Evolutionary conservation across 2,888 invertebrate species (phyloP).

Genomic region (Tuta absoluta): DNA sequence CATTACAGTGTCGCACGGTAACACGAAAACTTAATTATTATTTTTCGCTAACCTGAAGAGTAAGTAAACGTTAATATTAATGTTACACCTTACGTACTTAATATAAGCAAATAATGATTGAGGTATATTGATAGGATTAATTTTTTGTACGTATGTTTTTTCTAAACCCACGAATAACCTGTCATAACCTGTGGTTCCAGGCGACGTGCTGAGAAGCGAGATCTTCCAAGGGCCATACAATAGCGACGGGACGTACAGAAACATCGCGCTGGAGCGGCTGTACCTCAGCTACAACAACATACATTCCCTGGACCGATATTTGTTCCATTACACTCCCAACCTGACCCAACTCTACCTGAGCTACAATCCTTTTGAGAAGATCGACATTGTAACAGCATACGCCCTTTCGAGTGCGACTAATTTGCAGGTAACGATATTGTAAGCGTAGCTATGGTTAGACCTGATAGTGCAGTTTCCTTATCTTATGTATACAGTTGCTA

Average conservation of each 20-base stretch:
- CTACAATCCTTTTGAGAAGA: conserved; percentile 82
- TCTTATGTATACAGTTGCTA: neutral
- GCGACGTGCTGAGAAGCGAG: conserved; percentile 82
- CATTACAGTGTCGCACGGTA: no score
- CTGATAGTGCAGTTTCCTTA: neutral
- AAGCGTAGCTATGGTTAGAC: neutral
- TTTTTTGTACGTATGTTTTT: no score
- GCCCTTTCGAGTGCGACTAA: conserved; percentile 78
- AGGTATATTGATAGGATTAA: no score
- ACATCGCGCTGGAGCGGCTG: conserved; percentile 81
- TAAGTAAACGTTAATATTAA: no score
- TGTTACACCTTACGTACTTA: no score
- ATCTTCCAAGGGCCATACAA: conserved; percentile 85
- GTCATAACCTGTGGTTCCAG: conserved; percentile 54
- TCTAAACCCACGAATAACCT: conserved; percentile 3
- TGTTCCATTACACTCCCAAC: conserved; percentile 84
- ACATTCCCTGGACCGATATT: conserved; percentile 80
- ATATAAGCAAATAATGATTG: no score
- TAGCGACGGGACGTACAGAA: conserved; percentile 73
- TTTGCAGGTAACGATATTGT: conserved; percentile 71
- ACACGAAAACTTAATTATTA: no score
- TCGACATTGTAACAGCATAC: conserved; percentile 82
- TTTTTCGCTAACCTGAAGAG: no score
- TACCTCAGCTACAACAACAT: conserved; percentile 84
- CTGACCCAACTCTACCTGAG: conserved; percentile 82